phyloP scores from a whole-genome alignment of 1,140 invertebrate species.

The Camponotus pennsylvanicus region DNA sequence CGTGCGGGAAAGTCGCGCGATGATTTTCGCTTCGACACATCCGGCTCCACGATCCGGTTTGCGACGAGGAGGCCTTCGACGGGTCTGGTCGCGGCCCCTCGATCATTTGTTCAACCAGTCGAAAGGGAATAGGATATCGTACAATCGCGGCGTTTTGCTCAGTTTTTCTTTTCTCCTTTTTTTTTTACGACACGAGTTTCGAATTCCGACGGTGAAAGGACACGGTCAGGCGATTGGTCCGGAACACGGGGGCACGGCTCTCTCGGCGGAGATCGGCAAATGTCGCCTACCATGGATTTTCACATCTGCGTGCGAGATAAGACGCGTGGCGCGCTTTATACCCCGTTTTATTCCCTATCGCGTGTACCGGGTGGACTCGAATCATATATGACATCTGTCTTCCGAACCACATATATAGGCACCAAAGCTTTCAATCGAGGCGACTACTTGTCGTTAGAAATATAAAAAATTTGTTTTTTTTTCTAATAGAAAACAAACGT shows the following conservation, averaged over 20 bases:
- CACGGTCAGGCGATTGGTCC: constrained; percentile 63
- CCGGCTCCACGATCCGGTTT: not conserved
- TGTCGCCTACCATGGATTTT: constrained; percentile 38
- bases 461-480: too few relatives aligned
- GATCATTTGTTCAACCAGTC: not conserved
- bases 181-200: constrained; percentile 55
- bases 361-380: constrained; percentile 11
- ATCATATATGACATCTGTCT: too few relatives aligned
- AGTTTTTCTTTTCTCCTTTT: too few relatives aligned
- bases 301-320: not conserved
- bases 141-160: constrained; percentile 59
- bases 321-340: constrained; percentile 50
- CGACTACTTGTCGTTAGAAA: too few relatives aligned
- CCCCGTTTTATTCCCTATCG: constrained; percentile 44
- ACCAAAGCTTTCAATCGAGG: too few relatives aligned
- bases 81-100: not conserved
- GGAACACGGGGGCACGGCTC: constrained; percentile 41
- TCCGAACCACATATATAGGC: too few relatives aligned
- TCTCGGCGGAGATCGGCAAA: constrained; percentile 12
- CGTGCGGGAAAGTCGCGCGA: constrained; percentile 1
- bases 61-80: constrained; percentile 26
- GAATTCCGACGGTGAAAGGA: constrained; percentile 79
- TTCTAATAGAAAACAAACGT: too few relatives aligned
- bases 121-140: constrained; percentile 61
- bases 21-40: not conserved